Conservation (phyloP, 2,888 invertebrate species). For the Cancer borealis region DNA sequence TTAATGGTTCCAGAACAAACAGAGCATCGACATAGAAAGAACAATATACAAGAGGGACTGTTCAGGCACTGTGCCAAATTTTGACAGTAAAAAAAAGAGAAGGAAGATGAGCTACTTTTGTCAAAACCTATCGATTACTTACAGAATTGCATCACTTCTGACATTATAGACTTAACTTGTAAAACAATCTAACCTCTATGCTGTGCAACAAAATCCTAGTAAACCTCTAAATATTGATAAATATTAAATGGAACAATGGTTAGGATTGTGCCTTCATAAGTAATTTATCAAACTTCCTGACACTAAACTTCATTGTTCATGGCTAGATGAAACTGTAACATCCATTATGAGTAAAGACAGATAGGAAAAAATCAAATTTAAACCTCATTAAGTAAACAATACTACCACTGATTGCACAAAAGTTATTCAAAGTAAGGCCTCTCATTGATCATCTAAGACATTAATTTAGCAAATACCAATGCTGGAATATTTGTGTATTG, state of each 20-base stretch:
- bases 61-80: slow-evolving; percentile 40
- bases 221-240: slow-evolving; percentile 47
- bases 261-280: slow-evolving; percentile 35
- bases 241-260: slow-evolving; percentile 51
- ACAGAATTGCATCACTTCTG: slow-evolving; percentile 25
- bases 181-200: slow-evolving; percentile 44
- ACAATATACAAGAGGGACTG: slow-evolving; percentile 41
- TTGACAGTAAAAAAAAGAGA: slow-evolving; percentile 5
- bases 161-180: slow-evolving; percentile 55
- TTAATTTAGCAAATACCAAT: background rate
- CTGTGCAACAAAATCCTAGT: slow-evolving; percentile 41
- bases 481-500: too few species aligned
- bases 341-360: slow-evolving; percentile 50
- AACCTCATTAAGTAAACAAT: slow-evolving; percentile 53
- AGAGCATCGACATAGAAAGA: slow-evolving; percentile 34
- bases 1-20: slow-evolving; percentile 19
- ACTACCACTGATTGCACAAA: background rate
- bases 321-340: slow-evolving; percentile 46
- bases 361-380: slow-evolving; percentile 27
- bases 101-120: slow-evolving; percentile 37
- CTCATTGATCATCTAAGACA: slow-evolving; percentile 27
- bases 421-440: slow-evolving; percentile 48
- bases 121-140: slow-evolving; percentile 51
- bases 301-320: slow-evolving; percentile 51
- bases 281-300: slow-evolving; percentile 54